Evolutionary conservation across 2,797 vertebrate genomes (phyloP).

Genomic region (Rhabdomys pumilio): DNA sequence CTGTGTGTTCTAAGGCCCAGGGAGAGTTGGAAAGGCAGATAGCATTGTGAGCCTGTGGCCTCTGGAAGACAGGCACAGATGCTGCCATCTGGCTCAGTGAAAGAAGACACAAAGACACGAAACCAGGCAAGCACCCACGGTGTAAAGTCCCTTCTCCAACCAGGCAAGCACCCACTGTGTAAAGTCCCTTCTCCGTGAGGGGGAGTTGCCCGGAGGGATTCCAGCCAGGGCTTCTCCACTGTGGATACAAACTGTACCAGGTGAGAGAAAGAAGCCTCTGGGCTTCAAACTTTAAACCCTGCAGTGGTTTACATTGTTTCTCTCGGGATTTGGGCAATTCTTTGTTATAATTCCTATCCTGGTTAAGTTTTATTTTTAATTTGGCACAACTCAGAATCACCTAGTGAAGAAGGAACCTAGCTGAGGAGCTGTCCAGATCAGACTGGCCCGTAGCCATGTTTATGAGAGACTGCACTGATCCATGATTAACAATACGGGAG

Average conservation of each 20-base stretch:
- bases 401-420: not conserved
- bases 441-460: not conserved
- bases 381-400: not conserved
- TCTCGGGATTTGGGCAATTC: not conserved
- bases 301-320: not conserved
- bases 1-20: not conserved
- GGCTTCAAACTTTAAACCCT: not conserved
- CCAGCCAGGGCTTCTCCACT: not conserved
- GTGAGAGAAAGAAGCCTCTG: not conserved
- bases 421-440: not conserved
- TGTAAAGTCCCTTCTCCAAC: not conserved
- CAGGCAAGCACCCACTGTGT: not conserved
- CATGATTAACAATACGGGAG: too few species aligned
- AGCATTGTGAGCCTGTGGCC: not conserved
- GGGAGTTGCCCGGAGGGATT: not conserved
- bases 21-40: too few species aligned
- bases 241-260: not conserved
- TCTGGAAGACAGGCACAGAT: not conserved
- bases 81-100: not conserved
- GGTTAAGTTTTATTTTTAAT: not conserved
- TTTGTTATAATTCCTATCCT: not conserved
- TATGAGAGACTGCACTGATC: not conserved
- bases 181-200: not conserved
- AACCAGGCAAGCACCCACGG: not conserved
- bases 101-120: not conserved